These are phyloP conservation scores for Masnerella sp. DNA, from an alignment of 2,888 invertebrate species.

Conservation along the genomic window DNA sequence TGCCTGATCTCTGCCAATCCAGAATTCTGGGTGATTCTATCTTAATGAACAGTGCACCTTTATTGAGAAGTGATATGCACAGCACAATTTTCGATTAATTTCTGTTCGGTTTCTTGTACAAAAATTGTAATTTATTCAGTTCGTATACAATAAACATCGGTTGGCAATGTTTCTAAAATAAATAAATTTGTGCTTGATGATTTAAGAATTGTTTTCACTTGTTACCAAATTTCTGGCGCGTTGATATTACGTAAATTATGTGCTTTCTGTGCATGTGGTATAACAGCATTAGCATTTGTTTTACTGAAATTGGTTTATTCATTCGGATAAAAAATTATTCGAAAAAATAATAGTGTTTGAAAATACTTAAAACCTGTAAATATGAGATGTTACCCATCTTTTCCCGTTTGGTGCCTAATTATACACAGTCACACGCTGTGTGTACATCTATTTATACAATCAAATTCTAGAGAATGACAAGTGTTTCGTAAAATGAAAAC, in stretches of 20 bases:
- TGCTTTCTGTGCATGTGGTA: conserved; percentile 34
- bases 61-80: conserved; percentile 14
- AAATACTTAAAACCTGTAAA: conserved; percentile 60
- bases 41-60: conserved; percentile 26
- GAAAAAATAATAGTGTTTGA: conserved; percentile 21
- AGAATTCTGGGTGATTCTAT: conserved; percentile 53
- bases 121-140: conserved; percentile 28
- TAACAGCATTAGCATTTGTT: conserved; percentile 21
- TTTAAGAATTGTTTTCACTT: background rate
- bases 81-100: conserved; percentile 27
- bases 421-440: conserved; percentile 77
- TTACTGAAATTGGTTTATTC: conserved; percentile 15
- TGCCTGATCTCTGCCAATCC: conserved; percentile 74
- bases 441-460: conserved; percentile 76
- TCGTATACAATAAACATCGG: no score
- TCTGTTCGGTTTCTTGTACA: no score
- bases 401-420: conserved; percentile 74
- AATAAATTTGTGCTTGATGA: background rate
- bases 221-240: background rate
- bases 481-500: no score
- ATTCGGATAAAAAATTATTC: conserved; percentile 20
- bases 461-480: conserved; percentile 71
- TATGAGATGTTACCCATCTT: conserved; percentile 65
- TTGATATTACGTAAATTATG: conserved; percentile 18
- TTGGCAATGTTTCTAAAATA: background rate